Percentiles rank a stretch among this genome's conserved stretches.
Conservation (phyloP, 2,888 invertebrate species). For the Geotrupes spiniger region DNA sequence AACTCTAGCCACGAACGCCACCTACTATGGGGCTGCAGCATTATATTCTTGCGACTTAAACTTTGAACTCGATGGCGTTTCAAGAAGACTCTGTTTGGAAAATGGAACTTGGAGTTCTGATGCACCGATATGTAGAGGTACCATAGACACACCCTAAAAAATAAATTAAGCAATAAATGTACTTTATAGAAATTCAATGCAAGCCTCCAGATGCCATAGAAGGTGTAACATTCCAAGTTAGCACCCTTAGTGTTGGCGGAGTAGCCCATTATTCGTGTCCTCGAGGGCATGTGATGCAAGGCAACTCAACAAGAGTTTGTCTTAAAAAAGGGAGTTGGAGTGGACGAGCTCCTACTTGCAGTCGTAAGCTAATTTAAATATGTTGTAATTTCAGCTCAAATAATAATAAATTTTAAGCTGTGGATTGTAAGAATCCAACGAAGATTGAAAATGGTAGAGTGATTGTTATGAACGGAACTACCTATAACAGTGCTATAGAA, state of each 20-base stretch:
- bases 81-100: conserved; percentile 78
- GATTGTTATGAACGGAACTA: conserved; percentile 81
- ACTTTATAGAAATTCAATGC: conserved; percentile 73
- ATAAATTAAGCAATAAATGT: no score
- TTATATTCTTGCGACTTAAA: conserved; percentile 81
- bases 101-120: conserved; percentile 90
- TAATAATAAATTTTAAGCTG: conserved; percentile 56
- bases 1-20: conserved; percentile 79
- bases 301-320: conserved; percentile 76
- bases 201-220: conserved; percentile 64
- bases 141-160: conserved; percentile 15
- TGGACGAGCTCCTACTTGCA: conserved; percentile 74
- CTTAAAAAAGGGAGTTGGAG: conserved; percentile 78
- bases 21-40: conserved; percentile 83
- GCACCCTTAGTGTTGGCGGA: conserved; percentile 73
- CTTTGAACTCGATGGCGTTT: conserved; percentile 79
- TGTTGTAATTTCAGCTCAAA: conserved; percentile 9
- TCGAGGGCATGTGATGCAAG: conserved; percentile 75
- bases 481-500: conserved; percentile 82
- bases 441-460: conserved; percentile 82
- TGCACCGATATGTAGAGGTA: conserved; percentile 76
- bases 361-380: conserved; percentile 60
- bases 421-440: conserved; percentile 79
- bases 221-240: conserved; percentile 58
- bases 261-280: conserved; percentile 79